Conservation (phyloP, 2,113 vertebrate genomes). For the Xenopus laevis region DNA sequence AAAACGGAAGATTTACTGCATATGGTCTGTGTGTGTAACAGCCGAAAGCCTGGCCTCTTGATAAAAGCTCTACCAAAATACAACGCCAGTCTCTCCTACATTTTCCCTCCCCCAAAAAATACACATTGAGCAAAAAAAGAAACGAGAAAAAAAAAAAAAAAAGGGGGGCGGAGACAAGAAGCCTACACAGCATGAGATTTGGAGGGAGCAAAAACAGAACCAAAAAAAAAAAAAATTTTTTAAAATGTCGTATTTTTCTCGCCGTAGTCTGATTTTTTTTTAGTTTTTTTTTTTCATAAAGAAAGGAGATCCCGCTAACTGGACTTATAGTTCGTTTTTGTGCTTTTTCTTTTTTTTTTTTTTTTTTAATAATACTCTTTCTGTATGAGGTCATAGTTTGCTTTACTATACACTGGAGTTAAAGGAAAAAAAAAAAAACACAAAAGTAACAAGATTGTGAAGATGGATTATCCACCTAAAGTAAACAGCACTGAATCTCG, state of each 20-base stretch:
- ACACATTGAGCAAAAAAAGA: conserved; percentile 72
- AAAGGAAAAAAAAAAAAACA: conserved; percentile 77
- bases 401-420: conserved; percentile 97
- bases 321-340: conserved; percentile 92
- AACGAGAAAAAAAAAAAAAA: conserved; percentile 50
- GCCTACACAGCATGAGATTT: conserved; percentile 11
- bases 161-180: conserved; percentile 50
- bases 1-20: conserved; percentile 57
- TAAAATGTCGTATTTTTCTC: conserved; percentile 29
- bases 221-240: neutral
- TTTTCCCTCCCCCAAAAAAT: conserved; percentile 59
- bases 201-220: conserved; percentile 4
- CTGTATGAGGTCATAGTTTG: conserved; percentile 99
- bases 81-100: conserved; percentile 60
- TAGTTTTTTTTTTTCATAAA: conserved; percentile 24
- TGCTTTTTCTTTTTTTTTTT: conserved; percentile 69
- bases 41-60: conserved; percentile 61
- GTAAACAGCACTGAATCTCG: conserved; percentile 95
- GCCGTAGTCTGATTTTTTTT: conserved; percentile 23
- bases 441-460: conserved; percentile 74
- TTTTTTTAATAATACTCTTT: conserved; percentile 93
- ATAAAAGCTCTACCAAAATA: conserved; percentile 51
- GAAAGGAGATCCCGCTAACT: conserved; percentile 63
- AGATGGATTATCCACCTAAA: conserved; percentile 78
- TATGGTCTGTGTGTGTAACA: conserved; percentile 54